Percentiles rank a stretch among this genome's conserved stretches.
phyloP scores from a whole-genome alignment of 1,140 invertebrate genomes.

The Oryzaephilus surinamensis region DNA sequence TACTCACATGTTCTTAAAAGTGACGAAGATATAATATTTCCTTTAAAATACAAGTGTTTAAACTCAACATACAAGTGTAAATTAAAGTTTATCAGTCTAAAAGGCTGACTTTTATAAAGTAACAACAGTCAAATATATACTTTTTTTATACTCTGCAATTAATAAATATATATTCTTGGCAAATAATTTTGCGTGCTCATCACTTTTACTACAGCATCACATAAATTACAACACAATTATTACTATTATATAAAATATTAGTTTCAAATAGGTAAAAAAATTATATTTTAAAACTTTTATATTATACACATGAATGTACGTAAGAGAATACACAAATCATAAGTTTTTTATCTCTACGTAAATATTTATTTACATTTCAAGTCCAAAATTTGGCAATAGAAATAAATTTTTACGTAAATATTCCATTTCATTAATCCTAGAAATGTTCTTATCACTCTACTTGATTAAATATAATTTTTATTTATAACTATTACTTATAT shows the following conservation, averaged over 20 bases:
- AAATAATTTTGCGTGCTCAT: constrained; percentile 15
- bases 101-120: not conserved
- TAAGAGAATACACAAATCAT: too few species aligned
- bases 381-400: constrained; percentile 2
- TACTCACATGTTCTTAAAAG: constrained; percentile 13
- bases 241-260: too few species aligned
- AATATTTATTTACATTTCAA: not conserved
- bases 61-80: not conserved
- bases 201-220: constrained; percentile 15
- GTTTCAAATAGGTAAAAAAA: constrained; percentile 11
- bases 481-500: too few species aligned
- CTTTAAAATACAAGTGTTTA: constrained; percentile 5
- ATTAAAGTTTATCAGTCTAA: constrained; percentile 7
- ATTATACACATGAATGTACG: constrained; percentile 9
- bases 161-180: constrained; percentile 8
- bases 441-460: not conserved
- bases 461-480: not conserved
- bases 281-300: constrained; percentile 9
- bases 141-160: constrained; percentile 1
- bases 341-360: not conserved
- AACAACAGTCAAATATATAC: not conserved
- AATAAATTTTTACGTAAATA: constrained; percentile 16
- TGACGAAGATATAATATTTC: constrained; percentile 10
- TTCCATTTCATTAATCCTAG: constrained; percentile 12
- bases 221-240: constrained; percentile 13